Percentiles rank a stretch among this genome's conserved stretches.
These are phyloP conservation scores for Capitulum mitella DNA, from an alignment of 2,888 invertebrate genomes.

Conservation along the genomic window DNA sequence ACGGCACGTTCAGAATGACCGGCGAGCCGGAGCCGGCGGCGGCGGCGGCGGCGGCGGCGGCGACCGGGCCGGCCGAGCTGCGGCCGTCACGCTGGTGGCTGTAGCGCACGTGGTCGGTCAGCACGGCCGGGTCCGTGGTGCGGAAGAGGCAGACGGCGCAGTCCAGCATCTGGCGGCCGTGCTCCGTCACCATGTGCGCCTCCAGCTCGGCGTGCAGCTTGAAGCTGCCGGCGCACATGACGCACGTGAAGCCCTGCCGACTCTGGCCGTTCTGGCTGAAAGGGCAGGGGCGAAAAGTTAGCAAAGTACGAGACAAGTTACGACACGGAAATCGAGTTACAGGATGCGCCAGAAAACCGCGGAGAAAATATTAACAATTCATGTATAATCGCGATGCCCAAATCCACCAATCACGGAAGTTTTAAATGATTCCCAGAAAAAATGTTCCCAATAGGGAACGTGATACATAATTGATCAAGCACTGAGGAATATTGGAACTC, in stretches of 20 bases:
- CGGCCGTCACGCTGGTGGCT: conserved; percentile 3
- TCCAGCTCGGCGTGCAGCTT: conserved; percentile 39
- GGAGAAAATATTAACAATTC: too few species aligned
- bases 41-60: not conserved
- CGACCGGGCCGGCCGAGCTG: not conserved
- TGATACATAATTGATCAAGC: too few species aligned
- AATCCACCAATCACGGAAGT: too few species aligned
- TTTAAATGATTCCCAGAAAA: too few species aligned
- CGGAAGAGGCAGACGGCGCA: conserved; percentile 41
- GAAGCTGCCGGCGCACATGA: conserved; percentile 40
- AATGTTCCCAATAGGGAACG: too few species aligned
- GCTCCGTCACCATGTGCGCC: conserved; percentile 39
- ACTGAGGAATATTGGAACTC: too few species aligned
- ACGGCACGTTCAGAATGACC: too few species aligned
- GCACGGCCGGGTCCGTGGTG: conserved; percentile 38
- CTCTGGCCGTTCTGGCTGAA: not conserved
- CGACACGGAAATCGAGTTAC: too few species aligned
- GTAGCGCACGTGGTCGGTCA: conserved; percentile 24
- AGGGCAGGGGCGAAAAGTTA: too few species aligned
- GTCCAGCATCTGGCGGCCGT: conserved; percentile 40
- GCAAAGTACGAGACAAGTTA: too few species aligned
- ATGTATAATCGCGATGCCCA: too few species aligned
- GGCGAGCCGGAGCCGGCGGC: not conserved
- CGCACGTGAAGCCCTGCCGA: conserved; percentile 38
- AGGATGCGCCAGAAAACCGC: too few species aligned